Percentiles rank a stretch among this genome's conserved stretches.
Conservation (phyloP, 92 coral and sea anemone genomes). For the Bergia puertoricense region DNA sequence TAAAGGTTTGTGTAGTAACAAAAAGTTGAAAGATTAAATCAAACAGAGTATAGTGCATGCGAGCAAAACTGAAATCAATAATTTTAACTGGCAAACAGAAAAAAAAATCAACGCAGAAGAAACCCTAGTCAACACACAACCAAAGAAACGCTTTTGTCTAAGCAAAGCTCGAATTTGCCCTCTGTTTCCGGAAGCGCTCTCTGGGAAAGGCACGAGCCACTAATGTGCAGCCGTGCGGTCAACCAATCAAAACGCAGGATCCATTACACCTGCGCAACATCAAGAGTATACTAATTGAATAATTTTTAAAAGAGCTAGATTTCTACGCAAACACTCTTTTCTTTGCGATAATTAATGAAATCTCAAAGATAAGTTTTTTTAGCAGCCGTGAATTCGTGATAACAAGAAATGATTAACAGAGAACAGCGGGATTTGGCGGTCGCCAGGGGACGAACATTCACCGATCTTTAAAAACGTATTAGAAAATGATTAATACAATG, state of each 20-base stretch:
- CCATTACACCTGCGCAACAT: constrained; percentile 24
- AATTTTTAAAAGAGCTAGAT: constrained; percentile 56
- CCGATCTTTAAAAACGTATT: constrained; percentile 14
- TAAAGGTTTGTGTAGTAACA: no score
- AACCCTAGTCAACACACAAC: background rate
- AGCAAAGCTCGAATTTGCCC: background rate
- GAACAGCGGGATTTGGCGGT: constrained; percentile 22
- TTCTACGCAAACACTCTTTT: constrained; percentile 65
- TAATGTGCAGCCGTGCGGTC: background rate
- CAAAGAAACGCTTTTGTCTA: background rate
- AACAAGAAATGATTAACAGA: constrained; percentile 34
- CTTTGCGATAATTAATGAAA: constrained; percentile 39
- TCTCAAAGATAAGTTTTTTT: constrained; percentile 40
- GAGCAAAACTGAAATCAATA: no score
- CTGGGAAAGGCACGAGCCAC: background rate
- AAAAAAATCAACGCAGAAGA: background rate
- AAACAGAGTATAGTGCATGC: no score
- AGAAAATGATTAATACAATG: constrained; percentile 11
- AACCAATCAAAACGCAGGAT: constrained; percentile 4
- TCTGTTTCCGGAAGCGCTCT: constrained; percentile 27
- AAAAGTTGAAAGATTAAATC: no score
- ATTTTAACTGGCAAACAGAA: background rate
- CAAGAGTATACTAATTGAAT: constrained; percentile 69
- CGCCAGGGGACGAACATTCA: background rate
- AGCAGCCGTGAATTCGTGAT: constrained; percentile 12